phyloP scores from a whole-genome alignment of 2,797 vertebrate species.

The Cuculus canorus region DNA sequence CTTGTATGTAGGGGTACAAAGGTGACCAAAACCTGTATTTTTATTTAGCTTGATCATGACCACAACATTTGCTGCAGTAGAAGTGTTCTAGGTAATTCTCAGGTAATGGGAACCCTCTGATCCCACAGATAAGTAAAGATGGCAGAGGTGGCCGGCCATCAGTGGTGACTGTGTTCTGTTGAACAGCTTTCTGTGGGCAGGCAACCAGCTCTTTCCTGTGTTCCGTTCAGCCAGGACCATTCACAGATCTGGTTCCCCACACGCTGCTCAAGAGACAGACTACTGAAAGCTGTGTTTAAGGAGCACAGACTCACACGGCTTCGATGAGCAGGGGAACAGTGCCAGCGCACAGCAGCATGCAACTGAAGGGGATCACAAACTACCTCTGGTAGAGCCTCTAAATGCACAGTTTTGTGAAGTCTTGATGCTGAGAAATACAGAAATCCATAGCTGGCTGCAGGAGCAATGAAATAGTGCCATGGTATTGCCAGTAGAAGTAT shows the following conservation, averaged over 20 bases:
- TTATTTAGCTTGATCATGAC: neutral
- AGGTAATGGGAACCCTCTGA: neutral
- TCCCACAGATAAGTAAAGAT: rapidly evolving
- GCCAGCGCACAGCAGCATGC: neutral
- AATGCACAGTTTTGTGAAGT: neutral
- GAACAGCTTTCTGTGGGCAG: neutral
- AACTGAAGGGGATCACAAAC: neutral
- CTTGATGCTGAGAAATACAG: neutral
- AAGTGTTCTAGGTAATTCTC: neutral
- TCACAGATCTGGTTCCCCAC: neutral
- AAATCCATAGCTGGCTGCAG: neutral
- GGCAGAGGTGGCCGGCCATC: neutral
- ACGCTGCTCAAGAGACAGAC: rapidly evolving
- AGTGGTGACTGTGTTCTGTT: neutral
- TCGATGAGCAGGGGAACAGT: neutral
- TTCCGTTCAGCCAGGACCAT: neutral
- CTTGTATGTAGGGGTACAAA: neutral
- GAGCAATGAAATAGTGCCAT: neutral
- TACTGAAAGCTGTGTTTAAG: neutral
- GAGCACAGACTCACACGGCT: rapidly evolving
- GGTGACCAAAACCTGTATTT: neutral
- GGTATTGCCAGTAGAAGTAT: neutral
- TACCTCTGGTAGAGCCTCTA: neutral
- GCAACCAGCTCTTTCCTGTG: neutral
- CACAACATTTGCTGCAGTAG: neutral